phyloP scores from a whole-genome alignment of 2,888 invertebrate genomes.

The Isotomurus palustris region DNA sequence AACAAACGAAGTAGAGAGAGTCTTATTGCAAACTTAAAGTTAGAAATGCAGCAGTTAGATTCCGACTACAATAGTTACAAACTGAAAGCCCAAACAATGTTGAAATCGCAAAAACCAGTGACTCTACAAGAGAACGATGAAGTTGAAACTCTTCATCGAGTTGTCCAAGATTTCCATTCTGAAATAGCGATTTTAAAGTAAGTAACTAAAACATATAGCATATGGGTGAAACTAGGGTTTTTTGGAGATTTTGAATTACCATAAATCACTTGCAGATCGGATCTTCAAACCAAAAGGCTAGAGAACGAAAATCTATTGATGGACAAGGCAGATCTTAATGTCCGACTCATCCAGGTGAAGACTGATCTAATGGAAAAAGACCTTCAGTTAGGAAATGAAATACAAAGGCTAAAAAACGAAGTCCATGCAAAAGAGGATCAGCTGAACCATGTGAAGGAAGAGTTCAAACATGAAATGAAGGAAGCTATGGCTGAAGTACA shows the following conservation, averaged over 20 bases:
- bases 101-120: conserved; percentile 40
- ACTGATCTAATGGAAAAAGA: conserved; percentile 40
- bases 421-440: conserved; percentile 34
- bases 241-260: not conserved
- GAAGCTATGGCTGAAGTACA: conserved; percentile 5
- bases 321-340: conserved; percentile 34
- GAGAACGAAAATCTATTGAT: conserved; percentile 42
- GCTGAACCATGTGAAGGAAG: conserved; percentile 25
- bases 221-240: too few species aligned
- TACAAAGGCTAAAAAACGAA: conserved; percentile 33
- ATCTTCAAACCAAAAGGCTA: conserved; percentile 36
- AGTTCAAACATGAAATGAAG: conserved; percentile 20
- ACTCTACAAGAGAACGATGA: conserved; percentile 33
- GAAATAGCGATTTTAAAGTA: conserved; percentile 44
- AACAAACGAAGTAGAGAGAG: conserved; percentile 42
- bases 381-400: conserved; percentile 31
- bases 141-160: conserved; percentile 43
- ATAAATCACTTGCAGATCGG: conserved; percentile 29
- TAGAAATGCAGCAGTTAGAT: conserved; percentile 44
- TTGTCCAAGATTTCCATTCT: conserved; percentile 44
- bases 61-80: conserved; percentile 44
- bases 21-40: conserved; percentile 41
- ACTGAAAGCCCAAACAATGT: conserved; percentile 44
- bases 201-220: conserved; percentile 3
- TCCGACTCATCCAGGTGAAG: conserved; percentile 37